These are phyloP conservation scores for Agonopterix subpropinquella DNA, from an alignment of 2,888 invertebrate species.

Conservation along the genomic window DNA sequence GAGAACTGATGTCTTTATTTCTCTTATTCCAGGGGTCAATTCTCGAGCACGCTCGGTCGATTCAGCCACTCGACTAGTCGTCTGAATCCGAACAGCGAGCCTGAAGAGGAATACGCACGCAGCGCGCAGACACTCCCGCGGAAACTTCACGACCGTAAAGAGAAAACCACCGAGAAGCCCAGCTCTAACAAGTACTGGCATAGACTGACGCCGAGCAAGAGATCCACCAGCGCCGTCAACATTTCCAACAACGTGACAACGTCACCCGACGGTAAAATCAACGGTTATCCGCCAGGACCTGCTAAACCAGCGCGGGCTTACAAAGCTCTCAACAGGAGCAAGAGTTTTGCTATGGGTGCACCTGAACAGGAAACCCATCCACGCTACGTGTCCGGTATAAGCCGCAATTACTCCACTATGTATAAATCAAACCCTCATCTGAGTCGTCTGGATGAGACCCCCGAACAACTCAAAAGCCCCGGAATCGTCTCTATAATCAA, in stretches of 20 bases:
- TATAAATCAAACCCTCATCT: constrained; percentile 88
- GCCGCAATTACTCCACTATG: constrained; percentile 73
- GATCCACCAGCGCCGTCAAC: constrained; percentile 79
- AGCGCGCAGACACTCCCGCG: constrained; percentile 87
- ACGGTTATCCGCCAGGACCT: constrained; percentile 76
- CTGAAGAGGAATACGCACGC: constrained; percentile 71
- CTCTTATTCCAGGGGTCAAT: constrained; percentile 76
- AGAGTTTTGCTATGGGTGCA: constrained; percentile 90
- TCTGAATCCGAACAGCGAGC: constrained; percentile 73
- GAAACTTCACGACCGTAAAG: constrained; percentile 72
- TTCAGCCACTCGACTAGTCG: constrained; percentile 89
- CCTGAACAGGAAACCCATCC: constrained; percentile 68
- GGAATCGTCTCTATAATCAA: constrained; percentile 91
- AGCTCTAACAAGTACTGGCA: constrained; percentile 66
- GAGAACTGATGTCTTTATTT: constrained; percentile 26
- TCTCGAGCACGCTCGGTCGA: constrained; percentile 85
- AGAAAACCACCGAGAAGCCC: constrained; percentile 59
- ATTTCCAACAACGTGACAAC: constrained; percentile 70
- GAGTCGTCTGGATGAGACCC: constrained; percentile 81
- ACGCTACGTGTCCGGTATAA: constrained; percentile 64
- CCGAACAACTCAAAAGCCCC: constrained; percentile 86
- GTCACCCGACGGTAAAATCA: constrained; percentile 52
- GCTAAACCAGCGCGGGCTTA: constrained; percentile 88
- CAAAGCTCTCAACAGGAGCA: constrained; percentile 85
- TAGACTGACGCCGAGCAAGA: constrained; percentile 69